phyloP scores from a whole-genome alignment of 1,140 invertebrate genomes.

The Hermetia illucens region DNA sequence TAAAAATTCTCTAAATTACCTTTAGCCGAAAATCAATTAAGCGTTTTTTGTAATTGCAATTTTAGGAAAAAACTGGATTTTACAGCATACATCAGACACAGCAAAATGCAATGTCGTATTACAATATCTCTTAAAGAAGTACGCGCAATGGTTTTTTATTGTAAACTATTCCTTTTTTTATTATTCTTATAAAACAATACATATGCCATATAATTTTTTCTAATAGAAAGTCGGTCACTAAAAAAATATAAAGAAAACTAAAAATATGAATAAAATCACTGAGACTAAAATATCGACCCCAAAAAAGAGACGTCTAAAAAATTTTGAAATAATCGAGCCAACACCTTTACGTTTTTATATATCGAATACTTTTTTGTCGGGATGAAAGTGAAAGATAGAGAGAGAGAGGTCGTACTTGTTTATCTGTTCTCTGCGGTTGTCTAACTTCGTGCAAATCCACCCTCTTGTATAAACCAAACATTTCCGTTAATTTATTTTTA shows the following conservation, averaged over 20 bases:
- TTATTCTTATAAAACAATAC: too few species aligned
- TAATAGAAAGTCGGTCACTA: too few species aligned
- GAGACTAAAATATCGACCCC: too few species aligned
- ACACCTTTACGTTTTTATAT: too few species aligned
- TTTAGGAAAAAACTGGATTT: conserved; percentile 80
- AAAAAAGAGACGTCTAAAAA: too few species aligned
- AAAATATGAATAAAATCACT: too few species aligned
- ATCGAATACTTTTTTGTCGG: too few species aligned
- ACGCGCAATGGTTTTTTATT: conserved; percentile 14
- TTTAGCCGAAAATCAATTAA: conserved; percentile 5
- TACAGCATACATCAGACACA: conserved; percentile 61
- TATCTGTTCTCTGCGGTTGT: not conserved
- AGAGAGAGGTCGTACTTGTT: not conserved
- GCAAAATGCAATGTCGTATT: conserved; percentile 68
- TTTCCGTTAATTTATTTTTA: conserved; percentile 37
- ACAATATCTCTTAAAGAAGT: conserved; percentile 73
- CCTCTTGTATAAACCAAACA: conserved; percentile 13
- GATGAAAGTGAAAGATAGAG: too few species aligned
- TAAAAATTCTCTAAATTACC: not conserved
- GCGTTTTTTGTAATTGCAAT: conserved; percentile 29
- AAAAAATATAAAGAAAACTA: too few species aligned
- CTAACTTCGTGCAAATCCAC: not conserved
- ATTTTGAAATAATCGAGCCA: too few species aligned
- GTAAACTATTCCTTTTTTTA: too few species aligned
- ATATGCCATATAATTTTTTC: too few species aligned